Evolutionary conservation across 2,113 vertebrate genomes (phyloP), one percentile per base, ranked within the genome.

Genomic region (Microtus ochrogaster): DNA sequence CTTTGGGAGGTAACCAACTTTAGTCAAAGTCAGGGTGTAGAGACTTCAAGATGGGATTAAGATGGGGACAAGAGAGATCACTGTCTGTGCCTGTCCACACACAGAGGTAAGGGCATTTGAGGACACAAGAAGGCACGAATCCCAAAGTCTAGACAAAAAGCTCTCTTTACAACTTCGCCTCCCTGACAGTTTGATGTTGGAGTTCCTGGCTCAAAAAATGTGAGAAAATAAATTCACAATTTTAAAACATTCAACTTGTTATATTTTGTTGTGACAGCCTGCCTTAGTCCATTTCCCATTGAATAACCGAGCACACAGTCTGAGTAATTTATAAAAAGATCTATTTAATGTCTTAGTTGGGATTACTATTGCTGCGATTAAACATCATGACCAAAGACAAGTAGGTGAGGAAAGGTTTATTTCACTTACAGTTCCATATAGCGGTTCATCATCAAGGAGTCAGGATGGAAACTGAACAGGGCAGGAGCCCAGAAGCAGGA

Each of bases 191-290:
- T 10, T 91, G 36, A 72, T 55, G 16, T 93, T 78, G 72, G 44
- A 88, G 7, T 76, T 89, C 21, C 21, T 41, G 16, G 0, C 8
- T 93, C 41, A 47, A 93, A 74, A 90, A 87, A 7, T 24, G 7
- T 63, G 39, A 95, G 83, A 55, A 82, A 93, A 77, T 39, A 72
- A 81, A 93, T 36, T 86, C 86, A 72, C 58, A 65, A 70, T 72
- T 33, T 91, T 84, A 84, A 96, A 65, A 19, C 33, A 74, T 41
- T 55, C 9, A 30, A 4, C 65, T 14, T 77, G 26, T 63, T 47
- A n/a, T 41, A 74, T 86, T 93, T 93, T 88, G n/a, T 92, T 90
- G 81, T 10, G 4, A 41, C 4, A 93, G 68, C 13, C 61, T 19
- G 16, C 65, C 22, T 90, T 58, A 68, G 44, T 58, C 17, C 70